Base-by-base conservation (phyloP, 2,113 vertebrate genomes). In the Herpailurus yagouaroundi region DNA sequence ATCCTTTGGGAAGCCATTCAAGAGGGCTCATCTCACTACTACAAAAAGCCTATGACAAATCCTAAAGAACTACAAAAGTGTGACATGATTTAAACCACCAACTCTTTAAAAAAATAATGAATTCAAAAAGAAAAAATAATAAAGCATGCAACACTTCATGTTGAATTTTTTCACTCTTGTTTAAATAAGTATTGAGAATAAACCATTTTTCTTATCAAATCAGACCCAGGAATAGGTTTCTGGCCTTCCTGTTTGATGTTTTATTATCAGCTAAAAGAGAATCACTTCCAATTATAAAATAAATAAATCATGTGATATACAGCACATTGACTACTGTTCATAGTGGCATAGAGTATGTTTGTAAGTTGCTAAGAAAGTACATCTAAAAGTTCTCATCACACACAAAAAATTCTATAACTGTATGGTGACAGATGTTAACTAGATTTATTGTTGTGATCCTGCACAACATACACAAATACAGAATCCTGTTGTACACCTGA, bases 201-300 rank as follows among this genome's bases (percentile, higher is more conserved):
- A 97, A 84, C 80, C 68, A 94, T 50, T 96, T 73, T 41, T 52
- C 71, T 95, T 91, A 96, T 41, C 52, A 87, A 91, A 74, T 86
- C 77, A 92, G 36, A 95, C n/a, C 63, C 33, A 87, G 77, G 29
- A 96, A 86, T 48, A 94, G 55, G 63, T 69, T 95, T 96, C 63
- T 73, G 63, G 73, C 41, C 76, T 94, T 77, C 68, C 36, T 64
- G 5, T 71, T 95, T 27, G 69, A 74, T 57, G 38, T 8, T 94
- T 71, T 95, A 90, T 87, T 95, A 91, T 33, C 73, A 73, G 11
- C 83, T 95, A 92, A 95, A 97, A 95, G 38, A 52, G 13, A 95
- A 81, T 81, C 79, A 64, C 68, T 76, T 84, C 18, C 48, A 68
- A 31, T 45, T 66, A 84, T 66, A 84, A 91, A 48, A 57, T 66